Percentiles rank a stretch among this genome's conserved stretches.
phyloP scores from a whole-genome alignment of 2,888 invertebrate genomes.

The Hybos culiciformis region DNA sequence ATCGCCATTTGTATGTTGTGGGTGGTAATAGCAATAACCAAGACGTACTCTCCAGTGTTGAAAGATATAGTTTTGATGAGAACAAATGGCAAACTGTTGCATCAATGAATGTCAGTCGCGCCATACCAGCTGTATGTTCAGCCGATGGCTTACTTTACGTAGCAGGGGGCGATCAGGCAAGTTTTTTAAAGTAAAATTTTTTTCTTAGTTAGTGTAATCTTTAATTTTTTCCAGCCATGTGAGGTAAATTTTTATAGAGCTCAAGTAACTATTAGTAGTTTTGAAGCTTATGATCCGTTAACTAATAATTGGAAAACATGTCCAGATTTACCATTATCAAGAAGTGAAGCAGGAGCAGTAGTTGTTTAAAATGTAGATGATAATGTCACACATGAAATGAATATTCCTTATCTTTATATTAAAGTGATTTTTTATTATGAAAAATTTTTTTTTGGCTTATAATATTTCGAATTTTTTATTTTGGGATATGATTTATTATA shows the following conservation, averaged over 20 bases:
- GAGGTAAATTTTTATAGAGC: constrained; percentile 73
- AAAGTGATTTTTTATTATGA: no score
- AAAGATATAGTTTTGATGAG: constrained; percentile 42
- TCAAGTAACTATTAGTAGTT: constrained; percentile 67
- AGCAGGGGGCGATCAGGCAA: constrained; percentile 65
- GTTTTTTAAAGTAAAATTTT: constrained; percentile 2
- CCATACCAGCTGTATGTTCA: constrained; percentile 73
- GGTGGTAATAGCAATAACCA: constrained; percentile 72
- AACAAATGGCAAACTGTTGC: constrained; percentile 63
- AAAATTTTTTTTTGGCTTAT: no score
- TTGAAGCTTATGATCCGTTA: constrained; percentile 73
- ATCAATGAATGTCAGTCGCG: constrained; percentile 58
- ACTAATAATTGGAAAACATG: constrained; percentile 65
- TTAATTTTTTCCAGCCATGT: constrained; percentile 39
- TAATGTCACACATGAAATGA: no score
- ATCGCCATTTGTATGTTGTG: constrained; percentile 65
- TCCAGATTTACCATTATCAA: constrained; percentile 64
- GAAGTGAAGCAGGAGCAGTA: constrained; percentile 78
- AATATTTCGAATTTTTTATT: no score
- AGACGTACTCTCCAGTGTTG: constrained; percentile 68
- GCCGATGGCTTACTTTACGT: constrained; percentile 70
- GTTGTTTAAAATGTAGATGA: no score
- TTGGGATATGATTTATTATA: no score
- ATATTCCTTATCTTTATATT: no score
- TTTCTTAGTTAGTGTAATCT: not conserved